Conservation (phyloP, 2,113 vertebrate genomes). For the Vidua chalybeata region DNA sequence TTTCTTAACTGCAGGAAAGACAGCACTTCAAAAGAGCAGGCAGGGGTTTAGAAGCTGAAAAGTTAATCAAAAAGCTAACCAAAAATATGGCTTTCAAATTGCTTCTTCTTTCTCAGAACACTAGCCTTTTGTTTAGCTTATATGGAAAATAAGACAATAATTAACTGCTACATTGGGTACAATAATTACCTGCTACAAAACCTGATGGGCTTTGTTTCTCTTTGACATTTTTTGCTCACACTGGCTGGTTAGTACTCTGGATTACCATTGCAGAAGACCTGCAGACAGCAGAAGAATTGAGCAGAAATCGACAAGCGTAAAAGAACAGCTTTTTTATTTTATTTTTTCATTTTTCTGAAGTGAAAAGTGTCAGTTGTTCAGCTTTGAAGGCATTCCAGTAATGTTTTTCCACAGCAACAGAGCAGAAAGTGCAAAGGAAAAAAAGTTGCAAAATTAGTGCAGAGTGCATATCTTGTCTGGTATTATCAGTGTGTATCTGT, state of each 20-base stretch:
- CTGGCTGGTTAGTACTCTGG: neutral
- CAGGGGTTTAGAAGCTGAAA: neutral
- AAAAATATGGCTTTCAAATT: neutral
- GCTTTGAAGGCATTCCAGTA: neutral
- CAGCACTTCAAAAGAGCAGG: neutral
- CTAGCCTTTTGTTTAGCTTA: neutral
- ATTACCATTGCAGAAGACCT: neutral
- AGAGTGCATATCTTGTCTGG: neutral
- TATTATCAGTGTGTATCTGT: neutral
- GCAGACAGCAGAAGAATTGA: neutral
- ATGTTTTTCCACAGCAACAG: neutral
- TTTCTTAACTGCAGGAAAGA: neutral
- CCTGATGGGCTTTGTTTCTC: neutral
- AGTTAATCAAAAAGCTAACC: neutral
- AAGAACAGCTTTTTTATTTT: neutral
- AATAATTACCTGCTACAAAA: neutral
- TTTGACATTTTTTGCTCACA: neutral
- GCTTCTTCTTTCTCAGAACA: neutral
- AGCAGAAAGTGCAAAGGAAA: neutral
- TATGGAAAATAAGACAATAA: neutral
- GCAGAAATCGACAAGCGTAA: neutral
- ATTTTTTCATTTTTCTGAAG: neutral
- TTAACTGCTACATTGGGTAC: neutral
- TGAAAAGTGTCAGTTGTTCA: neutral
- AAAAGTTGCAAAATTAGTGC: neutral